A percentile compares a stretch with the other conserved stretches of the same genome.
These are phyloP conservation scores for Corvus cornix DNA, from an alignment of 2,113 vertebrate species.

Conservation along the genomic window DNA sequence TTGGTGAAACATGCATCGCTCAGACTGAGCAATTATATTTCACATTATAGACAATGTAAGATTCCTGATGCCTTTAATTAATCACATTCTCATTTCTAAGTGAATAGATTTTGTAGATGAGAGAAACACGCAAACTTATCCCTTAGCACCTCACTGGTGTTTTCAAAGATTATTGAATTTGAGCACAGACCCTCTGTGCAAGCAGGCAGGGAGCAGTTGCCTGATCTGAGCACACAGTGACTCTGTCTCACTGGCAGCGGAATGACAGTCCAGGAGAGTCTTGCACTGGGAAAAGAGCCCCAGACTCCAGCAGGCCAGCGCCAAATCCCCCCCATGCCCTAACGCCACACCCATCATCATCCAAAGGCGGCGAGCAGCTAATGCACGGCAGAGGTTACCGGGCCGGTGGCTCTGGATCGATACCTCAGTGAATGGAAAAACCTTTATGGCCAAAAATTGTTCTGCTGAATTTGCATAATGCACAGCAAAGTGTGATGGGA, in stretches of 20 bases:
- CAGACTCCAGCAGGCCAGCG: background rate
- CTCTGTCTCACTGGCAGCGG: background rate
- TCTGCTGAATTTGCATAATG: background rate
- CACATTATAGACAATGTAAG: background rate
- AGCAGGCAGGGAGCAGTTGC: accelerated
- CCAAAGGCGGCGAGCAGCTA: background rate
- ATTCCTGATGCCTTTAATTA: background rate
- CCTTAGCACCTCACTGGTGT: background rate
- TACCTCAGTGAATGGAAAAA: background rate
- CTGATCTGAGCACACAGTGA: background rate
- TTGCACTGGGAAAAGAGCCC: background rate
- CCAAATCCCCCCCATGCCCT: background rate
- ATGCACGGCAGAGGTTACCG: accelerated
- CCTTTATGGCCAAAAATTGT: background rate
- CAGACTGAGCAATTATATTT: background rate
- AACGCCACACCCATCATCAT: background rate
- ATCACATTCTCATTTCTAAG: background rate
- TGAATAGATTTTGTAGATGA: background rate
- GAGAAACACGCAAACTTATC: background rate
- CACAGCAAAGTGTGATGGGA: background rate
- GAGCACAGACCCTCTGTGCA: background rate
- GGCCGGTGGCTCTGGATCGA: background rate
- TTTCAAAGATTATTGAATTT: background rate
- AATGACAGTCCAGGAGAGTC: background rate
- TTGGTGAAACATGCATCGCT: background rate